phyloP scores from a whole-genome alignment of 1,140 invertebrate genomes.

The Diuraphis noxia region DNA sequence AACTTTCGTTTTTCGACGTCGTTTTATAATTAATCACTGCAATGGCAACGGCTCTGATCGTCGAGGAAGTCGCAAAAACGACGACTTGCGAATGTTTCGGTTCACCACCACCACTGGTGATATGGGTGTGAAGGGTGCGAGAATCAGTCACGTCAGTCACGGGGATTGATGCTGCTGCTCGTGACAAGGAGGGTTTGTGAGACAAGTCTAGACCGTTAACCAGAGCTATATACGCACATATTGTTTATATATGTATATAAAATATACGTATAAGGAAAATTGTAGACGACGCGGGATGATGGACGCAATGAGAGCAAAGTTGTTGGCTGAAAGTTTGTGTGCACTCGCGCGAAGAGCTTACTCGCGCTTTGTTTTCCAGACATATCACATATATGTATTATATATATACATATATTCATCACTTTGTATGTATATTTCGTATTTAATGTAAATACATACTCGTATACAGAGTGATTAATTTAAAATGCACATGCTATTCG shows the following conservation, averaged over 20 bases:
- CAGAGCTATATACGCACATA: background rate
- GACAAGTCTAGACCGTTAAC: background rate
- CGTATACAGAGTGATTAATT: background rate
- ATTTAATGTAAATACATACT: no score
- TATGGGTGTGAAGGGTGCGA: background rate
- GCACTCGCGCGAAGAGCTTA: background rate
- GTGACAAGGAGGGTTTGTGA: background rate
- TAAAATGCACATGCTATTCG: background rate
- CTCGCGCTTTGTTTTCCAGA: background rate
- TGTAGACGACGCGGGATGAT: background rate
- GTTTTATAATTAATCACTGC: background rate
- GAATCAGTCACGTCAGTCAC: background rate
- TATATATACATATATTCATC: background rate
- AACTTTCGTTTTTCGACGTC: background rate
- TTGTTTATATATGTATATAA: background rate
- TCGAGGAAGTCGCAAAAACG: background rate
- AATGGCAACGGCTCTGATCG: background rate
- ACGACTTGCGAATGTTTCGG: background rate
- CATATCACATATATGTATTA: background rate
- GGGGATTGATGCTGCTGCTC: background rate
- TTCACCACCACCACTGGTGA: no score
- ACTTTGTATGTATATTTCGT: background rate
- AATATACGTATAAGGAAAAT: background rate
- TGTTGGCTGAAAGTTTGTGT: background rate
- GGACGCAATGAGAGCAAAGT: background rate